A percentile compares a stretch with the other conserved stretches of the same genome.
Conservation (phyloP, 2,888 invertebrate species). For the Tetranychus truncatus region DNA sequence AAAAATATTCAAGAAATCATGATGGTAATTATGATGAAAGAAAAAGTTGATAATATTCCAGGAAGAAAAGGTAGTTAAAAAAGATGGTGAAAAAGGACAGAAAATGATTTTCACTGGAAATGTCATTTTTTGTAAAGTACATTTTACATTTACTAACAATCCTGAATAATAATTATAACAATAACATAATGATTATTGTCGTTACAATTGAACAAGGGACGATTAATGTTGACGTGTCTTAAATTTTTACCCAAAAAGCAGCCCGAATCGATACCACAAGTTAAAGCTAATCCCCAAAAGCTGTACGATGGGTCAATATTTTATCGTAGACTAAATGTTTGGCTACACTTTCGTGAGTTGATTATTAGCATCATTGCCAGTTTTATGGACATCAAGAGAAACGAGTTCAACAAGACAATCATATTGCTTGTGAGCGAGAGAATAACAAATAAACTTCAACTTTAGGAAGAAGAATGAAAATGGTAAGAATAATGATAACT, state of each 20-base stretch:
- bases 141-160: background rate
- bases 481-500: background rate
- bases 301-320: no score
- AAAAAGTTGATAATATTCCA: background rate
- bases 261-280: no score
- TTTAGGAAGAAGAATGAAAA: background rate
- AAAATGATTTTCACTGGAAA: constrained; percentile 8
- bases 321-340: no score
- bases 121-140: constrained; percentile 9
- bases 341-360: background rate
- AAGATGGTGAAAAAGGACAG: background rate
- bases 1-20: background rate
- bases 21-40: background rate
- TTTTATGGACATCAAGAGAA: background rate
- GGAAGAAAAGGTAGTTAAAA: background rate
- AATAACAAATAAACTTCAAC: no score
- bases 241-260: no score
- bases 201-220: no score
- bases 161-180: no score
- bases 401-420: background rate
- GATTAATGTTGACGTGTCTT: no score
- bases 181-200: no score
- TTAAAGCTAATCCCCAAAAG: no score
- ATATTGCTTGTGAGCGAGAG: no score
- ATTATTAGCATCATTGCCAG: background rate